phyloP scores from a whole-genome alignment of 2,113 vertebrate species.

The Charina bottae region DNA sequence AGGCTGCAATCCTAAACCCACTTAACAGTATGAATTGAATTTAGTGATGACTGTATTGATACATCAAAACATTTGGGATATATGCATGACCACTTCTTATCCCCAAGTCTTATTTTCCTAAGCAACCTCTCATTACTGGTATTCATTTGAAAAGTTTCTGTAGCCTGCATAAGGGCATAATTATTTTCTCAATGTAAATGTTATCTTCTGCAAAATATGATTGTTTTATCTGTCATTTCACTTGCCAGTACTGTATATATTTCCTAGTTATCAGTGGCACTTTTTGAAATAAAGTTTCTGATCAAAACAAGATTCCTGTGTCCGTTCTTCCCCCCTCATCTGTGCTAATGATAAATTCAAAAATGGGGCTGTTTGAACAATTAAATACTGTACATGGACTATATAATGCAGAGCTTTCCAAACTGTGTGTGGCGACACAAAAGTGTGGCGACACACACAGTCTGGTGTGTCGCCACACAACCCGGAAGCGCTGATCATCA shows the following conservation, averaged over 20 bases:
- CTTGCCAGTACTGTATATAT: constrained; percentile 16
- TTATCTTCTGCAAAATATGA: constrained; percentile 23
- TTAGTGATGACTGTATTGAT: neutral
- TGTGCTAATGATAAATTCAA: neutral
- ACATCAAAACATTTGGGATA: neutral
- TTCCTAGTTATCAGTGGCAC: constrained; percentile 28
- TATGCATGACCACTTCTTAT: neutral
- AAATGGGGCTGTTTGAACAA: neutral
- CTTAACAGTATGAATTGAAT: neutral
- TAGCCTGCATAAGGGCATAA: neutral
- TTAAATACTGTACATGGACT: neutral
- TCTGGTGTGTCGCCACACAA: too few species aligned
- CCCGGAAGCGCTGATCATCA: too few species aligned
- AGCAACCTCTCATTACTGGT: neutral
- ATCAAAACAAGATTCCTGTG: constrained; percentile 1
- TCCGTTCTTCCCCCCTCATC: neutral
- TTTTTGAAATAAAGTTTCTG: constrained; percentile 44
- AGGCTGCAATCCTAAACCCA: neutral
- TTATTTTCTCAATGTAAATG: constrained; percentile 12
- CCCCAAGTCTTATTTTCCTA: constrained; percentile 8
- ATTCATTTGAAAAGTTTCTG: constrained; percentile 11
- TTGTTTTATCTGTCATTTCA: constrained; percentile 22
- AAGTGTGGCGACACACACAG: too few species aligned
- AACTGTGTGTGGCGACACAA: too few species aligned
- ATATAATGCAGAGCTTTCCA: too few species aligned